These are phyloP conservation scores for Epinephelus moara DNA, from an alignment of 2,113 vertebrate genomes.

Conservation along the genomic window DNA sequence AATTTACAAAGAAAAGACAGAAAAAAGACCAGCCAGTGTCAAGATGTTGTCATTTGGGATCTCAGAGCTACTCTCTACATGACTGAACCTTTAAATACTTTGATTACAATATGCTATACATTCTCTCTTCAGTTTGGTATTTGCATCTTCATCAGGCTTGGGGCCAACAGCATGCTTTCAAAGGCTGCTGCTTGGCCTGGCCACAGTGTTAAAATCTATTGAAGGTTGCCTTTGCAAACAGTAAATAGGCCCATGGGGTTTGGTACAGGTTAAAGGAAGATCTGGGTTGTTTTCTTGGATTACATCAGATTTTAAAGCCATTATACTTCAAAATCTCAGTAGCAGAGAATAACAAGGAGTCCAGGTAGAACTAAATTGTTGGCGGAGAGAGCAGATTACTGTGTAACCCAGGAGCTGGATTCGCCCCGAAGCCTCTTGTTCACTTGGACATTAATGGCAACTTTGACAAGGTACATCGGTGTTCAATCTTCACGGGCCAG, in stretches of 20 bases:
- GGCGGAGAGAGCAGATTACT: not conserved
- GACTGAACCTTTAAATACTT: not conserved
- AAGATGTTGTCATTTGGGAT: constrained; percentile 3
- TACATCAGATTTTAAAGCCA: not conserved
- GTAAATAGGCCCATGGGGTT: not conserved
- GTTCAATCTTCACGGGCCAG: not conserved
- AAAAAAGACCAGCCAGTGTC: not conserved
- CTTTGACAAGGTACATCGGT: not conserved
- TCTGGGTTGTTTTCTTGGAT: too few relatives aligned
- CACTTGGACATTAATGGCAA: not conserved
- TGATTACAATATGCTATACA: not conserved
- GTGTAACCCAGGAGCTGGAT: not conserved
- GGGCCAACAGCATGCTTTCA: constrained; percentile 65
- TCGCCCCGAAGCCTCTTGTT: too few relatives aligned
- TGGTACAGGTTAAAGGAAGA: not conserved
- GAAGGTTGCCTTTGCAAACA: constrained; percentile 56
- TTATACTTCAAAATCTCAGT: not conserved
- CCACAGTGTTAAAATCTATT: constrained; percentile 44
- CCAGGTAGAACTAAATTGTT: not conserved
- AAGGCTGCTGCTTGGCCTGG: constrained; percentile 31
- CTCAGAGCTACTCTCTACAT: not conserved
- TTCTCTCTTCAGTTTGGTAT: constrained; percentile 1
- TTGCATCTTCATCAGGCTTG: constrained; percentile 14
- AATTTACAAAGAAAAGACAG: not conserved
- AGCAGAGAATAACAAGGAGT: not conserved